Evolutionary conservation across 2,888 invertebrate genomes (phyloP).

Genomic region (Patella depressa): DNA sequence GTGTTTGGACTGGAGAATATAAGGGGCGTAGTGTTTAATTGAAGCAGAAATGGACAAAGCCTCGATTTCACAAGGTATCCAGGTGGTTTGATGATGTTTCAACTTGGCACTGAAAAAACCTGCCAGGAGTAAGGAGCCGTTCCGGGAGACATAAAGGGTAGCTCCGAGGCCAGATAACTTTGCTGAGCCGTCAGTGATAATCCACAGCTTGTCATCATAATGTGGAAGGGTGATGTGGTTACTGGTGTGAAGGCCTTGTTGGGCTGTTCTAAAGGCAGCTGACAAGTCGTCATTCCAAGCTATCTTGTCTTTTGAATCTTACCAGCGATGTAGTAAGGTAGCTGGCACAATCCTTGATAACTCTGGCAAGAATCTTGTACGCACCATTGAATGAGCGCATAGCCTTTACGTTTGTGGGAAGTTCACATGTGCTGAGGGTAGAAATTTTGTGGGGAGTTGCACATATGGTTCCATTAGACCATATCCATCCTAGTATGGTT

Average conservation of each 20-base stretch:
- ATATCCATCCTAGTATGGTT: too few species aligned
- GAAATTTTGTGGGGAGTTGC: too few species aligned
- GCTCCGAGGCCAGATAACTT: neutral
- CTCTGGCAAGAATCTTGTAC: neutral
- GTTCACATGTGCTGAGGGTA: neutral
- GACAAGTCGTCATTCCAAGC: too few species aligned
- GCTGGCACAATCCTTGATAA: neutral
- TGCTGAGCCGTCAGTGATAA: neutral
- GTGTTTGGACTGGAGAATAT: constrained; percentile 41
- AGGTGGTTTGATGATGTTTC: neutral
- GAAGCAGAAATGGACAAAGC: constrained; percentile 27
- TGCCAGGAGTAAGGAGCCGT: neutral
- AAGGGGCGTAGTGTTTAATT: constrained; percentile 46
- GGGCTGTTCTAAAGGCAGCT: constrained; percentile 6
- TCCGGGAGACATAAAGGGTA: neutral
- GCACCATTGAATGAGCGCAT: neutral
- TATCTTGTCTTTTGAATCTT: neutral
- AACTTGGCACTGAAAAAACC: constrained; percentile 17
- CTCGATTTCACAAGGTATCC: constrained; percentile 25
- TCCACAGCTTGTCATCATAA: neutral
- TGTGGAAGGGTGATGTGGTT: neutral
- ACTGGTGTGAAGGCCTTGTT: neutral
- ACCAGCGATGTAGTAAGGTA: neutral
- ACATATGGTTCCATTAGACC: too few species aligned
- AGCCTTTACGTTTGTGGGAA: neutral